A percentile compares a stretch with the other conserved stretches of the same genome.
phyloP scores from a whole-genome alignment of 2,888 invertebrate species.

The Drosophila nigritarsus region DNA sequence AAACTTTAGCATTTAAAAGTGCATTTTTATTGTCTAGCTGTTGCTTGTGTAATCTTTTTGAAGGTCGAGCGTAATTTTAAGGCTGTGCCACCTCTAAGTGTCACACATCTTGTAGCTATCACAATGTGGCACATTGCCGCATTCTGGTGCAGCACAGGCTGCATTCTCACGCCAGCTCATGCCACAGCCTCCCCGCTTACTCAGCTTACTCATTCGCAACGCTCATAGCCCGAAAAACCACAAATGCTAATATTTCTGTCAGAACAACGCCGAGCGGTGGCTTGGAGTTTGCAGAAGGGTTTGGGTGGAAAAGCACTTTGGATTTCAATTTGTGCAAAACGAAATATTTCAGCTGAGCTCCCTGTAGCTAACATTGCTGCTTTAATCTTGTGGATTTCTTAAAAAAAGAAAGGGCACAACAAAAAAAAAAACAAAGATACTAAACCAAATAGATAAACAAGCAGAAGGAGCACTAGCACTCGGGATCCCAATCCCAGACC shows the following conservation, averaged over 20 bases:
- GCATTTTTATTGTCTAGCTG: not conserved
- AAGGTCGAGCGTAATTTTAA: not conserved
- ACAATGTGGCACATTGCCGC: constrained; percentile 13
- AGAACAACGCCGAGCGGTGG: constrained; percentile 38
- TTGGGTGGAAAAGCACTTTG: constrained; percentile 75
- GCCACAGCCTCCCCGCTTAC: not conserved
- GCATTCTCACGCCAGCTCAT: constrained; percentile 42
- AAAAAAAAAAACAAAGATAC: constrained; percentile 34
- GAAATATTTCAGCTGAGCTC: constrained; percentile 82
- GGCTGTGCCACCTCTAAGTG: constrained; percentile 20
- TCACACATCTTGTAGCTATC: constrained; percentile 20
- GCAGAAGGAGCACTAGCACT: constrained; percentile 49
- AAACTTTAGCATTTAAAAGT: not conserved
- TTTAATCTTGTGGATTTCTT: constrained; percentile 80
- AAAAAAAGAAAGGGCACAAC: constrained; percentile 25
- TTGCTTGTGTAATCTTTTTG: not conserved
- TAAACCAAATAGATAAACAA: constrained; percentile 78
- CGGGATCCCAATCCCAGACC: constrained; percentile 33
- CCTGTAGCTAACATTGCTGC: constrained; percentile 52
- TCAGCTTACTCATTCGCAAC: constrained; percentile 15
- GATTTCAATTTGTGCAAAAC: constrained; percentile 80
- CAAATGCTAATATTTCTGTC: constrained; percentile 82
- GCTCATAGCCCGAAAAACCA: constrained; percentile 55
- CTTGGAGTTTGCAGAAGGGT: constrained; percentile 25
- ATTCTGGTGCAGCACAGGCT: constrained; percentile 39